Evolutionary conservation across 2,888 invertebrate genomes (phyloP), one percentile per base, ranked within the genome.

Genomic region (Acrocera orbiculus): DNA sequence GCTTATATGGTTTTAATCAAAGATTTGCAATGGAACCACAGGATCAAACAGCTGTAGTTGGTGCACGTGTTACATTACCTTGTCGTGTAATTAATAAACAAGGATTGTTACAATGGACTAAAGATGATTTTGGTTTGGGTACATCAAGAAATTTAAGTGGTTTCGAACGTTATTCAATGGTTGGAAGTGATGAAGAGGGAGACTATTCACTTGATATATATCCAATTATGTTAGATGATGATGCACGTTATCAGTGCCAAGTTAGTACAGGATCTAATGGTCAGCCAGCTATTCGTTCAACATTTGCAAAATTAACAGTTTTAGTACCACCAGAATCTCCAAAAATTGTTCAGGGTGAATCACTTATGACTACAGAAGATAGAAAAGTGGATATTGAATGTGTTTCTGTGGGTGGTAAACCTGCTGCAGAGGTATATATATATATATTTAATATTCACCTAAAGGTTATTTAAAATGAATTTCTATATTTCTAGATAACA

Each of bases 61-160:
- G 90, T 14, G 79, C 82, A 40, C 72, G 80, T 38, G 83, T 89
- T 27, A 83, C 87, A 8, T 65, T 93, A 38, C 86, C 87, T 16
- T 95, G 93, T 58, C 67, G 83, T 24, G 87, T 93, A 24, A 76
- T 83, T 51, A 77, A 83, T 56, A 85, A 89, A 56, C 74, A 72
- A 40, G 95, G 95, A 2, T 74, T 78, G 32, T 69, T 95, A 34
- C 95, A 95, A 57, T 95, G 96, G 96, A 93, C 93, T 32, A 85
- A 89, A 54, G 90, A 93, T 51, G 92, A 89, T 54, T 95, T 93
- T 50, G 95, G 92, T 0, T 69, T 96, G 33, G 95, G 95, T 7
- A 75, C 82, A 0, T 82, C 87, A 46, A 68, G 93, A 38, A 81
- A 86, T 47, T 69, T 95, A 40, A 81, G 82, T 34, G 89, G 87